phyloP scores from a whole-genome alignment of 2,113 vertebrate species.

The Myrmophylax atrothorax region DNA sequence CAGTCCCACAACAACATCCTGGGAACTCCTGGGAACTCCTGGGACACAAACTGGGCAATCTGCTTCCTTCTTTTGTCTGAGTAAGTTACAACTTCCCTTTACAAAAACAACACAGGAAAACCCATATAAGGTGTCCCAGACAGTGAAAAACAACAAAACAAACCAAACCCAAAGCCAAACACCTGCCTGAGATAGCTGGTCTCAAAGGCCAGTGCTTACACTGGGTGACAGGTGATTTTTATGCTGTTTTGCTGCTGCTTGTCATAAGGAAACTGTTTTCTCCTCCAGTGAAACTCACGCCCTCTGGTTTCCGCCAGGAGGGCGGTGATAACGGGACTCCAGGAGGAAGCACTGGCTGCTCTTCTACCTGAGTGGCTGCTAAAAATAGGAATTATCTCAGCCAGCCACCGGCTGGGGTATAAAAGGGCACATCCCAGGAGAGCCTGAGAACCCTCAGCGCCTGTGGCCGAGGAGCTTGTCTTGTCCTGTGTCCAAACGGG shows the following conservation, averaged over 20 bases:
- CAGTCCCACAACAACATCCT: fast-evolving
- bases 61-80: neutral
- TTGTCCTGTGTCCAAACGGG: neutral
- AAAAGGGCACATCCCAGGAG: neutral
- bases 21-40: neutral
- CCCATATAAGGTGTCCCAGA: neutral
- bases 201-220: neutral
- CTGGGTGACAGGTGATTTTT: neutral
- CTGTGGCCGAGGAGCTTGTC: neutral
- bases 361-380: conserved; percentile 54
- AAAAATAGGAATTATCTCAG: conserved; percentile 56
- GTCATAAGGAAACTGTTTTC: conserved; percentile 39
- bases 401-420: neutral
- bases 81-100: neutral
- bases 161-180: neutral
- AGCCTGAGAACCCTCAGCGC: neutral
- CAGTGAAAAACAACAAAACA: neutral
- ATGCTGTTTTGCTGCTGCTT: neutral
- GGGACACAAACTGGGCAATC: neutral
- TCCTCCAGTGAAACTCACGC: conserved; percentile 36
- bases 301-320: neutral
- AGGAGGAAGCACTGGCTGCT: neutral
- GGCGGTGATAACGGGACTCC: neutral
- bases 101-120: neutral
- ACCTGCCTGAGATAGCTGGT: neutral